Evolutionary conservation across 2,113 vertebrate species (phyloP).

Genomic region (Condylura cristata): DNA sequence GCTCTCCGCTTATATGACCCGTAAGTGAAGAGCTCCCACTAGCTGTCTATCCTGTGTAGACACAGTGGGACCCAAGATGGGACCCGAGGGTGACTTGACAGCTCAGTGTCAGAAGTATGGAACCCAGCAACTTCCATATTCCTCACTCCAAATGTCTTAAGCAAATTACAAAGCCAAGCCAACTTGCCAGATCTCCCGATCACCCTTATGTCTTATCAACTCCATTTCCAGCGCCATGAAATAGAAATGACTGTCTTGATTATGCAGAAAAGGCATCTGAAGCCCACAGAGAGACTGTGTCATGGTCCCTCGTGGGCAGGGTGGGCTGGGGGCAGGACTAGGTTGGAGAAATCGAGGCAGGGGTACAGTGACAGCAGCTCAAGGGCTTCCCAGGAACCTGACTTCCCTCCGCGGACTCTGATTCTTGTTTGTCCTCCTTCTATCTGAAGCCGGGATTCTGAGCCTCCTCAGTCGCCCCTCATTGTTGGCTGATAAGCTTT

Average conservation of each 20-base stretch:
- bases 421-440: slow-evolving; percentile 66
- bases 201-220: background rate
- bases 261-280: fast-evolving
- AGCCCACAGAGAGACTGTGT: background rate
- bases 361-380: background rate
- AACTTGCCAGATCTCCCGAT: background rate
- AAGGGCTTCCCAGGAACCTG: background rate
- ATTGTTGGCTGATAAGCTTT: slow-evolving; percentile 75
- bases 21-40: fast-evolving
- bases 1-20: background rate
- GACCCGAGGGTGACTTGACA: background rate
- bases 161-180: background rate
- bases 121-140: background rate
- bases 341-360: no score
- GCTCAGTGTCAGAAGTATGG: background rate
- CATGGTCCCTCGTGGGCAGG: background rate
- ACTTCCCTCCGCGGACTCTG: slow-evolving; percentile 28
- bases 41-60: background rate
- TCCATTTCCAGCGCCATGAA: background rate
- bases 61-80: no score
- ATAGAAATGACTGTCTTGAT: background rate
- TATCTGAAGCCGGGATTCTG: slow-evolving; percentile 71
- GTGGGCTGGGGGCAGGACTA: no score
- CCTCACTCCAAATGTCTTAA: background rate
- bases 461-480: slow-evolving; percentile 68